Evolutionary conservation across 2,113 vertebrate species (phyloP).

Genomic region (Acanthisitta chloris): DNA sequence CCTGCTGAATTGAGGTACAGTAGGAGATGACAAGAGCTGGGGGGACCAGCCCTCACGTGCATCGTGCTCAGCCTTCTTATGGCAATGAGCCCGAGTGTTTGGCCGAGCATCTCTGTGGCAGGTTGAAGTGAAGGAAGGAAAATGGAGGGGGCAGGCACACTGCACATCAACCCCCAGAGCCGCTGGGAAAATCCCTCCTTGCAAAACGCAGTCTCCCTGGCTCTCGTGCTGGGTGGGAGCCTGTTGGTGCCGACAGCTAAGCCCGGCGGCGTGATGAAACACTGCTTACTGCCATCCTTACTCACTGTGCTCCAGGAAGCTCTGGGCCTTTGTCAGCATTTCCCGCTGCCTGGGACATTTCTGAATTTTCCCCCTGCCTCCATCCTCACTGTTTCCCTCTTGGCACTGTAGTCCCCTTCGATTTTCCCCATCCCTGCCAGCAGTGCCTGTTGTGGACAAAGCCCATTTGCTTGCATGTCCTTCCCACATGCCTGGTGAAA

Average conservation of each 20-base stretch:
- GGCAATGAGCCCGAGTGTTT: not conserved
- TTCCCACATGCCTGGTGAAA: not conserved
- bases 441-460: not conserved
- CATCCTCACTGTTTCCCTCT: not conserved
- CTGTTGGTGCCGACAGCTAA: not conserved
- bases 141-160: not conserved
- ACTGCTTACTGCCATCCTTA: conserved; percentile 6
- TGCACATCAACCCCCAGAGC: not conserved
- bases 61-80: not conserved
- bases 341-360: not conserved
- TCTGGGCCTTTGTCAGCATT: not conserved
- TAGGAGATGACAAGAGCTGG: not conserved
- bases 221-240: not conserved
- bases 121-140: not conserved
- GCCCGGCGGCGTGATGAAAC: not conserved
- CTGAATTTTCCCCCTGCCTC: not conserved
- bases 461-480: not conserved
- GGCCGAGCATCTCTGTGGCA: rapidly evolving
- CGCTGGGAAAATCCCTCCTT: conserved; percentile 2
- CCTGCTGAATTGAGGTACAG: not conserved
- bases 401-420: not conserved
- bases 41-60: not conserved
- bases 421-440: not conserved
- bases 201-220: not conserved
- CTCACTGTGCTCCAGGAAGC: conserved; percentile 6